These are phyloP conservation scores for Spodoptera litura DNA, from an alignment of 1,140 invertebrate genomes.

Conservation along the genomic window DNA sequence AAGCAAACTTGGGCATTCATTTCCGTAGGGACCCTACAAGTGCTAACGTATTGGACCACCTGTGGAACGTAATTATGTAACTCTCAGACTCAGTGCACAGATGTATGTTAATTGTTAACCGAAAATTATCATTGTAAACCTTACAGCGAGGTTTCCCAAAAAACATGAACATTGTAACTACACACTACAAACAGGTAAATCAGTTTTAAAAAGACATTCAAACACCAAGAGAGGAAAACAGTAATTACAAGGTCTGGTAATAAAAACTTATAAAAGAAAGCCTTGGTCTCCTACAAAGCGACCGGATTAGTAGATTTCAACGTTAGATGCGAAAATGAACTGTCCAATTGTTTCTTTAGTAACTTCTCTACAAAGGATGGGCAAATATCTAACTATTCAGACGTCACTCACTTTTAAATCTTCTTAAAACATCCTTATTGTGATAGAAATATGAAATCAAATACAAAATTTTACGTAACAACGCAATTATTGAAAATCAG, in stretches of 20 bases:
- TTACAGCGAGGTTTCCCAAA: not conserved
- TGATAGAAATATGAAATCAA: not conserved
- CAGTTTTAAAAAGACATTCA: not conserved
- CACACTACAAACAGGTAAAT: not conserved
- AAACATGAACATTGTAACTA: not conserved
- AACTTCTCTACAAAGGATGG: too few relatives aligned
- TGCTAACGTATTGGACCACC: conserved; percentile 1
- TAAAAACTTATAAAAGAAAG: not conserved
- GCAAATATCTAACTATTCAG: too few relatives aligned
- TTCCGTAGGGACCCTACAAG: not conserved
- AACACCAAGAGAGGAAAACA: not conserved
- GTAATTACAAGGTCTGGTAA: conserved; percentile 18
- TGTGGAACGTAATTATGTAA: conserved; percentile 18
- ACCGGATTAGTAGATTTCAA: conserved; percentile 7
- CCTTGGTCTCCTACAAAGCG: conserved; percentile 7
- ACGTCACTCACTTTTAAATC: not conserved
- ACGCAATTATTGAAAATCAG: too few relatives aligned
- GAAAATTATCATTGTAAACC: not conserved
- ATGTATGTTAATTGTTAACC: not conserved
- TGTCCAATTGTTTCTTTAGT: not conserved
- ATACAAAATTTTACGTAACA: too few relatives aligned
- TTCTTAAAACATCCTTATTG: not conserved
- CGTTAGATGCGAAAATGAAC: not conserved
- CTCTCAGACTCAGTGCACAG: conserved; percentile 4
- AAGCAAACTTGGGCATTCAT: not conserved